Conservation (phyloP, 1,140 invertebrate species). For the Drosophila persimilis region DNA sequence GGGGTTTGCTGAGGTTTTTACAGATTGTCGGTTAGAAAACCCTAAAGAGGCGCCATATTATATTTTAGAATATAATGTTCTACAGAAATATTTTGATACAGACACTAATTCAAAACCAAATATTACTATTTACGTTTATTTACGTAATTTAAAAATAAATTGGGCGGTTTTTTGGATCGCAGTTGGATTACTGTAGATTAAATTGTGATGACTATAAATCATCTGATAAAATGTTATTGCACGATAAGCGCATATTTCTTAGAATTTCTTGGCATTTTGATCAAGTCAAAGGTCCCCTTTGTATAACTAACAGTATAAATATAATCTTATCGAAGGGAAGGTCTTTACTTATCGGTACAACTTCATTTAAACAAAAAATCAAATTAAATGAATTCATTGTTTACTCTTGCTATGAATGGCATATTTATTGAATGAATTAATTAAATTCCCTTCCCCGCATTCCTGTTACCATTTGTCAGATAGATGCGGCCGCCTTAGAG, state of each 20-base stretch:
- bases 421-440: constrained; percentile 18
- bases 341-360: constrained; percentile 5
- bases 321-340: constrained; percentile 23
- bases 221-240: not conserved
- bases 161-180: too few species aligned
- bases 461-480: constrained; percentile 18
- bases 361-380: constrained; percentile 13
- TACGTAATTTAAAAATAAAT: too few species aligned
- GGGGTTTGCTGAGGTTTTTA: too few species aligned
- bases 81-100: too few species aligned
- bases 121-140: too few species aligned
- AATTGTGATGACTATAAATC: too few species aligned
- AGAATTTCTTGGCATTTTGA: not conserved
- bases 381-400: not conserved
- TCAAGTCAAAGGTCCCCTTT: not conserved
- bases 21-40: too few species aligned
- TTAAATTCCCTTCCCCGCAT: not conserved
- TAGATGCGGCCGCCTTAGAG: constrained; percentile 13
- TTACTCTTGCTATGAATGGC: constrained; percentile 29
- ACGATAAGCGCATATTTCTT: constrained; percentile 1
- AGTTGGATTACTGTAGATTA: too few species aligned
- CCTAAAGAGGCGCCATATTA: too few species aligned
- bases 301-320: not conserved
- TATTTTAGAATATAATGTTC: too few species aligned
- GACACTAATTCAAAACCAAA: too few species aligned